Conservation (phyloP, 2,113 vertebrate species). For the Hippolais icterina region DNA sequence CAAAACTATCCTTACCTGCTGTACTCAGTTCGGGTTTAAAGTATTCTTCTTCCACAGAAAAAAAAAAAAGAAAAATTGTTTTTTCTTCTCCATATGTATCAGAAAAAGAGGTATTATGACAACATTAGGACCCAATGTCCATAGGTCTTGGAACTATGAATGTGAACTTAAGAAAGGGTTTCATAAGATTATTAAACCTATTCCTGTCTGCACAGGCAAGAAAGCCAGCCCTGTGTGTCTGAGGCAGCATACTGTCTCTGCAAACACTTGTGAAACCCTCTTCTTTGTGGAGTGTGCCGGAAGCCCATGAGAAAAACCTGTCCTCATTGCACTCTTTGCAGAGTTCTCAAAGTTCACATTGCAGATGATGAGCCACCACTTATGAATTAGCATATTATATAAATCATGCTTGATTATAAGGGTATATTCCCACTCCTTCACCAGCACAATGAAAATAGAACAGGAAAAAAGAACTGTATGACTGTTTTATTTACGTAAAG, state of each 20-base stretch:
- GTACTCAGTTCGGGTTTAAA: neutral
- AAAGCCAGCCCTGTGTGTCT: neutral
- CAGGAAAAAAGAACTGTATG: slow-evolving; percentile 52
- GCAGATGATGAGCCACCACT: slow-evolving; percentile 8
- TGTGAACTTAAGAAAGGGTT: neutral
- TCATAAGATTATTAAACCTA: neutral
- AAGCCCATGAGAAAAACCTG: neutral
- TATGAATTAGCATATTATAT: slow-evolving; percentile 67
- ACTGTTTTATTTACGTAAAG: slow-evolving; percentile 68
- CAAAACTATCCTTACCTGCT: neutral
- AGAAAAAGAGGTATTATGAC: neutral
- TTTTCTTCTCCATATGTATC: neutral
- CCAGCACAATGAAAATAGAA: slow-evolving; percentile 63
- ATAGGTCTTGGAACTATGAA: neutral
- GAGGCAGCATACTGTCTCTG: neutral
- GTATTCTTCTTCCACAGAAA: neutral
- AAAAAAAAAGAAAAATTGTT: neutral
- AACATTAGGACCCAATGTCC: neutral
- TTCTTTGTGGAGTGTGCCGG: neutral
- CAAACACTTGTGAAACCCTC: neutral
- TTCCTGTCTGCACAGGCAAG: neutral
- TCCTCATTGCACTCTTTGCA: slow-evolving; percentile 6
- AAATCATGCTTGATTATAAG: slow-evolving; percentile 37
- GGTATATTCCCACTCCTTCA: slow-evolving; percentile 60
- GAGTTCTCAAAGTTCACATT: slow-evolving; percentile 56